phyloP scores from a whole-genome alignment of 2,888 invertebrate genomes.

The Tipula lateralis region DNA sequence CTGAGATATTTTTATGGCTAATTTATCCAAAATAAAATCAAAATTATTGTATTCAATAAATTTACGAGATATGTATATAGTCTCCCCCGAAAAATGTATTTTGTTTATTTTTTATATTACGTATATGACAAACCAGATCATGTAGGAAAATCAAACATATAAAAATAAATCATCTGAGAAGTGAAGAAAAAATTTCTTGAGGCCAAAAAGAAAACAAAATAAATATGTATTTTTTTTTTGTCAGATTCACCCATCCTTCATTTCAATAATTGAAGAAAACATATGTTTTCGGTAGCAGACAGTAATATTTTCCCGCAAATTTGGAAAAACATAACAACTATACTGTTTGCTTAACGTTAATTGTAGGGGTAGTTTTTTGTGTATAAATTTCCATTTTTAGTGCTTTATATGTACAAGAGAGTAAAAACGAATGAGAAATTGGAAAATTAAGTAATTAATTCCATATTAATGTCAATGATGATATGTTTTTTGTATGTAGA shows the following conservation, averaged over 20 bases:
- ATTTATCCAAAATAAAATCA: background rate
- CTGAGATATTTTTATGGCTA: background rate
- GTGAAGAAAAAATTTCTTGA: background rate
- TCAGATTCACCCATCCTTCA: background rate
- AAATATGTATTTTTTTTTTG: background rate
- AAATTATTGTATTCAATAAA: background rate
- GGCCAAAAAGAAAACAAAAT: background rate
- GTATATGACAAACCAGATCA: background rate
- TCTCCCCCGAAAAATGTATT: background rate
- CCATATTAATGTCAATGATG: background rate
- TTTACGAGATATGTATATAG: background rate
- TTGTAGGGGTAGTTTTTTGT: background rate
- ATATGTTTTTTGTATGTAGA: background rate
- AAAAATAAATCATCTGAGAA: constrained; percentile 5
- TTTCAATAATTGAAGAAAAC: background rate
- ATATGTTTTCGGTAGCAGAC: background rate
- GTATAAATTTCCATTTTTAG: background rate
- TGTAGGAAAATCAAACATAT: background rate
- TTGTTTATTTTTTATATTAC: background rate
- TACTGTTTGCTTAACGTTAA: background rate
- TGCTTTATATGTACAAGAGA: background rate
- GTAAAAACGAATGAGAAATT: background rate
- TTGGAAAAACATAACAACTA: background rate
- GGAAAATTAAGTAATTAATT: constrained; percentile 14
- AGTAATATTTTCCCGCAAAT: background rate